Conservation (phyloP, 2,888 invertebrate species). For the Drosophila formosana region DNA sequence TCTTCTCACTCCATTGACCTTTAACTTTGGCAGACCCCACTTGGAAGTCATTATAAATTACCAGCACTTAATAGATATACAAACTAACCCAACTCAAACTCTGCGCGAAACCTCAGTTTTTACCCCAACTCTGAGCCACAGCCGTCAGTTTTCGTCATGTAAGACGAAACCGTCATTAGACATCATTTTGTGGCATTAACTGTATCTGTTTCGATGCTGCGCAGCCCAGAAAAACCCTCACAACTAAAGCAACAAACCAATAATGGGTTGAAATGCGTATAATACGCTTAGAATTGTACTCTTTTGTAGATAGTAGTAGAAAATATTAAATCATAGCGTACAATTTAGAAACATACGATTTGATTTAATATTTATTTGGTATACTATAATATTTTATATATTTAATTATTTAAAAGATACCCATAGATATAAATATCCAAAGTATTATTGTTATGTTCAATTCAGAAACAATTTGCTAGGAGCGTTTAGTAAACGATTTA, state of each 20-base stretch:
- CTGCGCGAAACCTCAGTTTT: constrained; percentile 14
- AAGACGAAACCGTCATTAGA: constrained; percentile 77
- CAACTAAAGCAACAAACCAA: constrained; percentile 16
- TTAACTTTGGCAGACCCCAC: constrained; percentile 24
- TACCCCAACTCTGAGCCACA: constrained; percentile 18
- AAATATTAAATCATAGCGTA: too few species aligned
- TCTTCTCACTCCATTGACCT: constrained; percentile 30
- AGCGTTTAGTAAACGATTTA: too few species aligned
- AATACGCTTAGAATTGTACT: background rate
- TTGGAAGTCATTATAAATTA: constrained; percentile 37
- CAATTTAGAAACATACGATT: too few species aligned
- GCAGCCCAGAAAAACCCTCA: constrained; percentile 38
- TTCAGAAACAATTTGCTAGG: too few species aligned
- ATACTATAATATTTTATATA: too few species aligned
- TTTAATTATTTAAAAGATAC: too few species aligned
- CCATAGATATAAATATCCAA: too few species aligned
- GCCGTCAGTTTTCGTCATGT: constrained; percentile 58
- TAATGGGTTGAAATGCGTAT: constrained; percentile 12
- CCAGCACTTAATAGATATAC: constrained; percentile 33
- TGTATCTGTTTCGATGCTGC: constrained; percentile 64
- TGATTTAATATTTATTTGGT: too few species aligned
- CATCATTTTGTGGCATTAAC: constrained; percentile 79
- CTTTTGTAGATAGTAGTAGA: too few species aligned
- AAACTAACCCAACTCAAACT: constrained; percentile 25
- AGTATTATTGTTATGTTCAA: too few species aligned